Evolutionary conservation across 2,797 vertebrate species (phyloP), one percentile per base, ranked within the genome.

Genomic region (Dendrocincla fuliginosa): DNA sequence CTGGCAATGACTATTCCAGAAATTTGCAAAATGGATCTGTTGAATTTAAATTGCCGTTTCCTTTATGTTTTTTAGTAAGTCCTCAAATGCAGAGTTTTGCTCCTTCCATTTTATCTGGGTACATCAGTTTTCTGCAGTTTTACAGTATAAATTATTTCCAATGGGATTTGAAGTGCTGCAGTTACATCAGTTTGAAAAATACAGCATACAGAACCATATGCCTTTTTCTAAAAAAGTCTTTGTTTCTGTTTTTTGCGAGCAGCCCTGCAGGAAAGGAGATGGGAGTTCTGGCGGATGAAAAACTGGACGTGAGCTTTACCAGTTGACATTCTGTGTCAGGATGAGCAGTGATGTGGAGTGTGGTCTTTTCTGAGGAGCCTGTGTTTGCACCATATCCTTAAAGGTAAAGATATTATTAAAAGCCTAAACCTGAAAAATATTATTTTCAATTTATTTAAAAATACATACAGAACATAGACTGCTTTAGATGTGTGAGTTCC

Each of bases 1-100:
- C 82, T 65, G 77, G 46, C 33, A 95, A 61, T 39, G 61, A 96
- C 50, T 89, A 81, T 13, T 89, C 71, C 33, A 96, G 89, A 91
- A 97, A 94, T 77, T 73, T 41, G 69, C 96, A 90, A 96, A 94
- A 61, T 46, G 18, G 13, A 28, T 37, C 56, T 37, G 24, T 42
- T 56, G 67, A 69, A 59, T 89, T 96, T 87, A 59, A 83, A 61
- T 60, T 64, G 16, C 35, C 2, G 3, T 91, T 94, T 88, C 6
- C 32, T 60, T 74, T 73, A 70, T 33, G 42, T 56, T 37, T 63
- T 32, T 5, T 49, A 70, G 9, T 44, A 50, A 67, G 20, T 82
- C 46, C 17, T 87, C 64, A 83, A 63, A 63, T 0, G 1, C 0
- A 64, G 37, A 74, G 17, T 13, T 53, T 89, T 39, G 10, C 77